Base-by-base conservation (phyloP, 2,888 invertebrate species). In the Ornithoptera alexandrae region DNA sequence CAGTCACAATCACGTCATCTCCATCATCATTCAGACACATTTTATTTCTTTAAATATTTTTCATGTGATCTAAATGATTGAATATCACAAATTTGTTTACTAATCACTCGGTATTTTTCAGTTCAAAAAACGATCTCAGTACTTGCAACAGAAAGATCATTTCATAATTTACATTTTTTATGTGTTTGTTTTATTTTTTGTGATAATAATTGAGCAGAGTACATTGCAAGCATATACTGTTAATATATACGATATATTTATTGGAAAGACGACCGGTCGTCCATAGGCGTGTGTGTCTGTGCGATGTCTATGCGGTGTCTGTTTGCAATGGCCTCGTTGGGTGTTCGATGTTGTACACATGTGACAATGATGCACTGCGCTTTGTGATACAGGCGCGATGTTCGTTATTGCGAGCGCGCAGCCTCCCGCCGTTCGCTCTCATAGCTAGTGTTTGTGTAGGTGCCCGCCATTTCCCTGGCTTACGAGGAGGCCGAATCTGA, bases 401-500 rank as follows among this genome's bases (percentile, higher is more conserved):
- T 73, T 75, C 75, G 73, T 71, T 75, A 72, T 75, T 70, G 74
- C 72, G 72, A 74, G 70, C 72, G 76, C 68, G 71, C 64, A 72
- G 74, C 74, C 69, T 61, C 72, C 66, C 74, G 76, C 78, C 76
- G 77, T 74, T 76, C 84, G 88, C 89, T 91, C 92, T 90, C 89
- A 82, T 86, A 82, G 90, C 91, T 93, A 91, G 91, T 92, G 86
- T 93, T 89, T 93, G 92, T 90, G 89, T 94, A 97, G 98, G 97
- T 97, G 94, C 98, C 98, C 93, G 98, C 98, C 94, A 98, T 98
- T 94, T 98, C 98, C 93, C 95, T 98, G 95, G 98, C 98, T 93
- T 98, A 98, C 95, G 98, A 98, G 95, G 96, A 97, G 94, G 97
- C 98, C 93, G 98, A 98, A 95, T 97, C 97, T 93, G 98, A 98